Evolutionary conservation across 2,113 vertebrate genomes (phyloP), one percentile per base, ranked within the genome.

Genomic region (Limanda limanda): DNA sequence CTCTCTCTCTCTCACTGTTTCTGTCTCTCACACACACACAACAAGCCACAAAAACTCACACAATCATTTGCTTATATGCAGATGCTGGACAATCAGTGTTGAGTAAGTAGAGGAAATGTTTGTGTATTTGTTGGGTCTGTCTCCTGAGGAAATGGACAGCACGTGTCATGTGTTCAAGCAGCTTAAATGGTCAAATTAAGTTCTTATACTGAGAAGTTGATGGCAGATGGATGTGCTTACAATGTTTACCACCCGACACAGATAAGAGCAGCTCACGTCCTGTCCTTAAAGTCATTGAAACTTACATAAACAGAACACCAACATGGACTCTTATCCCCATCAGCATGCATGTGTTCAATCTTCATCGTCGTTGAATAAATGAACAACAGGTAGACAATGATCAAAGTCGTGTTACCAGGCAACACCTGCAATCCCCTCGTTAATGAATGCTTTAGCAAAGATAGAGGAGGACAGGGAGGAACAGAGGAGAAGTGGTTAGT

Each of bases 111-210:
- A 57, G 31, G 48, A 73, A 67, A 37, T 60, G 45, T 71, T 65
- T 57, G 60, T 63, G 11, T 68, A 24, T 76, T 67, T 67, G 24
- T 14, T 31, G 31, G 6, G 31, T 31, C 31, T 12, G 11, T 15
- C 21, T 15, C 55, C n/a, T 5, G 4, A 3, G 23, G 55, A 24
- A 37, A 61, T 8, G 10, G 18, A 61, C 2, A 35, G 7, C 8
- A 31, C 54, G 47, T 64, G 59, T 67, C 21, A 52, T 73, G 76
- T 76, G 47, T 62, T 55, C 54, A 77, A 17, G 37, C 12, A 25
- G 40, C 20, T 42, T 42, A 9, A 68, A 73, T 51, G 54, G 37
- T 66, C n/a, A 56, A 64, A 48, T 63, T 3, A 40, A 40, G 42
- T 71, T 20, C 47, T 45, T n/a, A 21, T 27, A 0, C 17, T 11